A percentile compares a stretch with the other conserved stretches of the same genome.
These are phyloP conservation scores for Nomada ferruginata DNA, from an alignment of 2,888 invertebrate genomes.

Conservation along the genomic window DNA sequence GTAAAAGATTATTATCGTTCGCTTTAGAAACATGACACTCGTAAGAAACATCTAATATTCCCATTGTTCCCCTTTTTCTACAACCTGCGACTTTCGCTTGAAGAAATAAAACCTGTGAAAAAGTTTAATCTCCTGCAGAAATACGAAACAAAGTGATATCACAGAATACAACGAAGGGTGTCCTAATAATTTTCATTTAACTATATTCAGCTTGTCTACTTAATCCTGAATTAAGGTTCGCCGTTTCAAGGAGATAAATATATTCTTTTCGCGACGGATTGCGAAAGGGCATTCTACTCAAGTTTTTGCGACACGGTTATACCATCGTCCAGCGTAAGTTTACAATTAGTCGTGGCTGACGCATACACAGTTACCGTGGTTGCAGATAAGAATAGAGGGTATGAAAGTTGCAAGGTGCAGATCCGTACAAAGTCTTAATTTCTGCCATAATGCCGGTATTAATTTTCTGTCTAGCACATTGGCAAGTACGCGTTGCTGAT, in stretches of 20 bases:
- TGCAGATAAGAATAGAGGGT: slow-evolving; percentile 4
- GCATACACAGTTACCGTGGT: not conserved
- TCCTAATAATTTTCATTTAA: too few relatives aligned
- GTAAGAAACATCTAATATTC: not conserved
- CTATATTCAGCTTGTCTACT: not conserved
- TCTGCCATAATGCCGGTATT: slow-evolving; percentile 36
- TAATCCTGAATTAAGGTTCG: not conserved
- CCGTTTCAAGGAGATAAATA: not conserved
- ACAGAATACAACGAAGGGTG: too few relatives aligned
- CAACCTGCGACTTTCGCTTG: too few relatives aligned
- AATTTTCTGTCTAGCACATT: slow-evolving; percentile 37
- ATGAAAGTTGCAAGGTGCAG: slow-evolving; percentile 18
- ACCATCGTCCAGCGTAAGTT: not conserved
- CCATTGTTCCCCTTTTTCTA: too few relatives aligned
- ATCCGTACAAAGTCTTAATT: slow-evolving; percentile 49
- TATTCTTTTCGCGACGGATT: not conserved
- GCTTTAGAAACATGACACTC: not conserved
- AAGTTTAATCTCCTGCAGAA: too few relatives aligned
- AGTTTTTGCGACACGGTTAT: slow-evolving; percentile 23
- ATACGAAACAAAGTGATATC: too few relatives aligned
- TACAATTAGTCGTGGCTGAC: not conserved
- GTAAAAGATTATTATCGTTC: not conserved
- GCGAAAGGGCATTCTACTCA: not conserved
- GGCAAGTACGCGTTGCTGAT: slow-evolving; percentile 38
- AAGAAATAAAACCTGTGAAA: too few relatives aligned